Percentiles rank a stretch among this genome's conserved stretches.
phyloP scores from a whole-genome alignment of 2,797 vertebrate species.

The Myiothlypis coronata region DNA sequence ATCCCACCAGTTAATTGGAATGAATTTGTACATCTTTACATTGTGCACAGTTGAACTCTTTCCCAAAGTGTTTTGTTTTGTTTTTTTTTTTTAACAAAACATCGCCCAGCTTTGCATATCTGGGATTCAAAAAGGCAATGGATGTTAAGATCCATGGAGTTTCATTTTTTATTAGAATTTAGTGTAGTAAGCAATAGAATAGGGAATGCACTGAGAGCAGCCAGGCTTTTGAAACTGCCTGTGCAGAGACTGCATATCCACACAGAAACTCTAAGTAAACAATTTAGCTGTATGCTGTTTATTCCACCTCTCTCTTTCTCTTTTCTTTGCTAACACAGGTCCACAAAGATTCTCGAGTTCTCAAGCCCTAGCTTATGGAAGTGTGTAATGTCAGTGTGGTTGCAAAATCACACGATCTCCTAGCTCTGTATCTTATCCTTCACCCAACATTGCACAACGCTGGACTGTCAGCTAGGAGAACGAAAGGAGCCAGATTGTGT shows the following conservation, averaged over 20 bases:
- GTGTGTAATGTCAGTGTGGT: slow-evolving; percentile 16
- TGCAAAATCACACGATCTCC: slow-evolving; percentile 14
- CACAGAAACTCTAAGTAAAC: background rate
- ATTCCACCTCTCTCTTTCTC: slow-evolving; percentile 48
- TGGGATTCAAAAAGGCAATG: background rate
- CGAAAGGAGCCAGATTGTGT: slow-evolving; percentile 6
- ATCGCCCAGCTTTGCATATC: background rate
- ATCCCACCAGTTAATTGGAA: background rate
- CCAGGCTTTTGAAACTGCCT: background rate
- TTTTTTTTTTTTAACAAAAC: background rate
- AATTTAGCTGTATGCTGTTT: background rate
- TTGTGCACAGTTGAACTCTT: background rate
- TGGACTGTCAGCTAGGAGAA: slow-evolving; percentile 1
- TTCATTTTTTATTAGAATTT: background rate
- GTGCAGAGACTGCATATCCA: background rate
- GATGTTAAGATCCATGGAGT: background rate
- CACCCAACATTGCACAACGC: background rate
- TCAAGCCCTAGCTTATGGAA: slow-evolving; percentile 49
- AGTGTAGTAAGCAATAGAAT: background rate
- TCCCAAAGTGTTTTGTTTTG: background rate
- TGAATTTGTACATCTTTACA: background rate
- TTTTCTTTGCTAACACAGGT: slow-evolving; percentile 50
- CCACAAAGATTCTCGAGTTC: slow-evolving; percentile 25
- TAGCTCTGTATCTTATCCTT: slow-evolving; percentile 13
- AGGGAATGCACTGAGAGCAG: background rate